Evolutionary conservation across 2,113 vertebrate genomes (phyloP).

Genomic region (Caranx ignobilis): DNA sequence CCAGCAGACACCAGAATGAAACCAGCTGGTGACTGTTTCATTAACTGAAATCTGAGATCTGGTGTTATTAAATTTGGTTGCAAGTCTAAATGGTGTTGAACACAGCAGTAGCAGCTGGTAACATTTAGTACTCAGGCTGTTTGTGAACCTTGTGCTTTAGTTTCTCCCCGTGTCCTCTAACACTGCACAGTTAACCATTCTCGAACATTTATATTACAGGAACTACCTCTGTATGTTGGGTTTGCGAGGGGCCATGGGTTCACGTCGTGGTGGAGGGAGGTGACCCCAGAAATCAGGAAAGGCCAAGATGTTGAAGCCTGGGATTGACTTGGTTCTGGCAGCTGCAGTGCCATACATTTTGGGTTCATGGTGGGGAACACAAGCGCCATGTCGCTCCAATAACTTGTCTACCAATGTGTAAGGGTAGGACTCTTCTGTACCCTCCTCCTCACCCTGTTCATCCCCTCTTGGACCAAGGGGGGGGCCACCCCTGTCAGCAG

Average conservation of each 20-base stretch:
- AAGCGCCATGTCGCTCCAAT: slow-evolving; percentile 77
- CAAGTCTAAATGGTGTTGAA: too few species aligned
- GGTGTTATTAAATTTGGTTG: too few species aligned
- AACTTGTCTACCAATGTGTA: slow-evolving; percentile 74
- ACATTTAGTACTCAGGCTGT: too few species aligned
- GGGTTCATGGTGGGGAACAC: slow-evolving; percentile 86
- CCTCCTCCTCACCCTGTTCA: slow-evolving; percentile 26
- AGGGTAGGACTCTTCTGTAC: slow-evolving; percentile 34
- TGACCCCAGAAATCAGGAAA: slow-evolving; percentile 97
- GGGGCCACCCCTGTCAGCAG: slow-evolving; percentile 26
- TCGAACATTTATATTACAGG: too few species aligned
- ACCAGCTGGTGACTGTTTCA: too few species aligned
- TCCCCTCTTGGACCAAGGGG: neutral
- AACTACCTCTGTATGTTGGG: slow-evolving; percentile 88
- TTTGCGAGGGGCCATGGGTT: slow-evolving; percentile 85
- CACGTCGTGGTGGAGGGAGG: slow-evolving; percentile 74
- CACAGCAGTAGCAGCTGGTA: too few species aligned
- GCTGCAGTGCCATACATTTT: slow-evolving; percentile 82
- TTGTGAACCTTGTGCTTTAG: too few species aligned
- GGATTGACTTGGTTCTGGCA: slow-evolving; percentile 83
- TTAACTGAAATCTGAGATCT: too few species aligned
- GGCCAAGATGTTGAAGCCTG: slow-evolving; percentile 85
- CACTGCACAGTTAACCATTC: too few species aligned
- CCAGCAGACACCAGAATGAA: too few species aligned
- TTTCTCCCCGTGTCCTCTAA: too few species aligned